Evolutionary conservation across 2,797 vertebrate genomes (phyloP).

Genomic region (Fistularia tabacaria): DNA sequence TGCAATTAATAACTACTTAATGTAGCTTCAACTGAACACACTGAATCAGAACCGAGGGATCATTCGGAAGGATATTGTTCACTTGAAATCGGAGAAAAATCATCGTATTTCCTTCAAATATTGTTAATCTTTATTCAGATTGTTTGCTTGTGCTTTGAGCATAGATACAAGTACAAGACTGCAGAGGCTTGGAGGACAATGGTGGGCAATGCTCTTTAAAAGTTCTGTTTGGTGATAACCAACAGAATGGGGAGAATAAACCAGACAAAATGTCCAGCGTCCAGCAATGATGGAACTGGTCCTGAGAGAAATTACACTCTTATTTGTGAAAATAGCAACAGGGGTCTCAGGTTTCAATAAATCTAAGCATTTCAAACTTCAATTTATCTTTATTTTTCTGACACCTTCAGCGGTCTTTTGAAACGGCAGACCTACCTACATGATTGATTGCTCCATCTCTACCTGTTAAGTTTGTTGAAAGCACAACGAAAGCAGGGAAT

Average conservation of each 20-base stretch:
- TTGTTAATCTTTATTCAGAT: too few species aligned
- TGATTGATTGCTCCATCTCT: constrained; percentile 49
- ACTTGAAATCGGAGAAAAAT: too few species aligned
- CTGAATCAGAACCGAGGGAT: not conserved
- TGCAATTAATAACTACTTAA: constrained; percentile 1
- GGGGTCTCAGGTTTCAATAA: constrained; percentile 31
- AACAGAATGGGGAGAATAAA: too few species aligned
- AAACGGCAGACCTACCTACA: constrained; percentile 35
- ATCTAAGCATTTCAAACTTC: constrained; percentile 36
- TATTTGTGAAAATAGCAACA: constrained; percentile 27
- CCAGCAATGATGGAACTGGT: constrained; percentile 46
- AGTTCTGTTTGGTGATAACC: too few species aligned
- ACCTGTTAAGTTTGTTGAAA: constrained; percentile 29
- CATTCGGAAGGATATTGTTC: too few species aligned
- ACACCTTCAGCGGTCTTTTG: constrained; percentile 48
- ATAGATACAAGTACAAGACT: too few species aligned
- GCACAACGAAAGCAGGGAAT: constrained; percentile 38
- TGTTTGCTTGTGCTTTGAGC: too few species aligned
- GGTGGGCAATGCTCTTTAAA: too few species aligned
- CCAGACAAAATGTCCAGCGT: constrained; percentile 19
- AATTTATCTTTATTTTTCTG: constrained; percentile 46
- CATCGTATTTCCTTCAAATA: too few species aligned
- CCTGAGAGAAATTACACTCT: constrained; percentile 15
- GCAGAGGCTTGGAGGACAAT: too few species aligned
- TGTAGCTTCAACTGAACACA: constrained; percentile 12